A percentile compares a stretch with the other conserved stretches of the same genome.
Conservation (phyloP, 2,888 invertebrate species). For the Dicranocentrus wangi region DNA sequence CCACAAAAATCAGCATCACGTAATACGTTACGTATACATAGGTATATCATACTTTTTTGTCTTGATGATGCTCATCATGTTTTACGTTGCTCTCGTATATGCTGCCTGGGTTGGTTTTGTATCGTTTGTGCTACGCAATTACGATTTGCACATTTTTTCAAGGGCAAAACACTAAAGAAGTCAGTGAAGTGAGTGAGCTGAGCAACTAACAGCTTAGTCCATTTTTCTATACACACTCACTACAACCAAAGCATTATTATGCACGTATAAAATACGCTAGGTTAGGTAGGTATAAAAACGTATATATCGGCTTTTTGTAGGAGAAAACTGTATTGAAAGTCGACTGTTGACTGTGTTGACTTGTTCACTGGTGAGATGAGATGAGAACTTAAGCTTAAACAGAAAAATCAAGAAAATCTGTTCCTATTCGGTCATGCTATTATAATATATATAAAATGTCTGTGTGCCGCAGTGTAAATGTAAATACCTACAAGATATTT, state of each 20-base stretch:
- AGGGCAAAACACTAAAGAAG: conserved; percentile 65
- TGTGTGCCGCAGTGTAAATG: conserved; percentile 21
- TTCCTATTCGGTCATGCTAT: conserved; percentile 12
- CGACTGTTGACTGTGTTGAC: conserved; percentile 3
- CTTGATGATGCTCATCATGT: conserved; percentile 50
- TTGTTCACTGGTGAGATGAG: background rate
- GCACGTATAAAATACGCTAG: background rate
- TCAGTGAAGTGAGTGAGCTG: conserved; percentile 52
- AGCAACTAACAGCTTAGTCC: conserved; percentile 37
- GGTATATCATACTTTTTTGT: conserved; percentile 38
- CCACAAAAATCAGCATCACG: background rate
- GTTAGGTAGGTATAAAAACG: no score
- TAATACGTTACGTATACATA: background rate
- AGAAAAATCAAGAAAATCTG: conserved; percentile 2
- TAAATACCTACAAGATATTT: conserved; percentile 28
- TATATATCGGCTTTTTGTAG: conserved; percentile 24
- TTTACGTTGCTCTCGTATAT: conserved; percentile 39
- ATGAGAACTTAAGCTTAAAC: background rate
- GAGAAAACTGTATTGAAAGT: conserved; percentile 9
- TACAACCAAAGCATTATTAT: background rate
- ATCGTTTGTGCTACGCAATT: conserved; percentile 53
- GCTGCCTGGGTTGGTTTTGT: conserved; percentile 30
- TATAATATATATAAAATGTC: conserved; percentile 14
- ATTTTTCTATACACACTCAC: conserved; percentile 8
- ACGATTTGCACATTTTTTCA: conserved; percentile 62